Percentiles rank a stretch among this genome's conserved stretches.
These are phyloP conservation scores for Geodia barretti DNA, from an alignment of 37 sponge, comb jelly and placozoan genomes.

Conservation along the genomic window DNA sequence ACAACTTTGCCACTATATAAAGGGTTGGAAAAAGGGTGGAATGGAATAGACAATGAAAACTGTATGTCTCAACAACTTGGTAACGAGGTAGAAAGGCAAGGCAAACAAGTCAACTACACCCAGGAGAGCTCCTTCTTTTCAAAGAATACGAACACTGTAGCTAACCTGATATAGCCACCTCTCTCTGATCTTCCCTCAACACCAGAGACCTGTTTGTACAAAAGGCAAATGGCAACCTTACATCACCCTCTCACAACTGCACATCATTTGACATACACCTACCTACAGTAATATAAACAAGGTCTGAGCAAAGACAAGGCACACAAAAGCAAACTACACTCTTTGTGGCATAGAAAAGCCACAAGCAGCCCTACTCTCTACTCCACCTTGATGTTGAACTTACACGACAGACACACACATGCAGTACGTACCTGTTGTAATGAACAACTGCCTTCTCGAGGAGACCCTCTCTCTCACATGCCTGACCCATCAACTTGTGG, in stretches of 20 bases:
- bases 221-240: neutral
- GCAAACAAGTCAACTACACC: too few relatives aligned
- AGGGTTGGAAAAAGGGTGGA: neutral
- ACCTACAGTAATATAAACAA: neutral
- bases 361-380: too few relatives aligned
- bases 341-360: too few relatives aligned
- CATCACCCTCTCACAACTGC: neutral
- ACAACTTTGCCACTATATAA: slow-evolving; percentile 48
- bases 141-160: too few relatives aligned
- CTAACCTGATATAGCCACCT: slow-evolving; percentile 57
- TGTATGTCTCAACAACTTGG: too few relatives aligned
- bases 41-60: too few relatives aligned
- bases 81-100: too few relatives aligned
- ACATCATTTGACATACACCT: neutral
- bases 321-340: too few relatives aligned
- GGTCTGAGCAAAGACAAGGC: too few relatives aligned
- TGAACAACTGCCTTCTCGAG: slow-evolving; percentile 27
- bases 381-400: too few relatives aligned
- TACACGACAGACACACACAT: neutral
- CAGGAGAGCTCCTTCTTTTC: too few relatives aligned
- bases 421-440: slow-evolving; percentile 37
- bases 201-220: slow-evolving; percentile 47
- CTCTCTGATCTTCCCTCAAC: slow-evolving; percentile 58
- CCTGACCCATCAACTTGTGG: slow-evolving; percentile 61
- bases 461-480: slow-evolving; percentile 22